Evolutionary conservation across 92 coral and sea anemone species (phyloP).

Genomic region (Phenganax stokvisi): DNA sequence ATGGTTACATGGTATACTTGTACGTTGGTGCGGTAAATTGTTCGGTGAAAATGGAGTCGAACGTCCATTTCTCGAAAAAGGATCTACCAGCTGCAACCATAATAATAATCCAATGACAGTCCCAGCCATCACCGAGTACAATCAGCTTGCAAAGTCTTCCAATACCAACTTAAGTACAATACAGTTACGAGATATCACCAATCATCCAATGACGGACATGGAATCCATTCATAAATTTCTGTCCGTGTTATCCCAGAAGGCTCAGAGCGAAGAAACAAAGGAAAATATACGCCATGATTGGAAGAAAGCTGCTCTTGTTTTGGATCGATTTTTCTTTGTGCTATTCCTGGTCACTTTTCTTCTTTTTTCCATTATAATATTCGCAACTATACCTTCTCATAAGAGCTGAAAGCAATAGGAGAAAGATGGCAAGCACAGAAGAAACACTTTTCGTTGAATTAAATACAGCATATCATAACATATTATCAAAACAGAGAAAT

Average conservation of each 20-base stretch:
- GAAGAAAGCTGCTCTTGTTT: constrained; percentile 27
- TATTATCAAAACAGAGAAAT: too few relatives aligned
- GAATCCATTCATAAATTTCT: constrained; percentile 29
- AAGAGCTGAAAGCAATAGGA: neutral
- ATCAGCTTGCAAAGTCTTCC: too few relatives aligned
- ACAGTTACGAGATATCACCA: constrained; percentile 28
- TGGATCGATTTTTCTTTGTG: constrained; percentile 38
- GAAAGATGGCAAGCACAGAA: neutral
- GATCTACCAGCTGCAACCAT: constrained; percentile 1
- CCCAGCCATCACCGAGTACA: neutral
- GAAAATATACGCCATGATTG: constrained; percentile 27
- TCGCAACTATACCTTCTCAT: constrained; percentile 1
- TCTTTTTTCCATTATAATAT: constrained; percentile 5
- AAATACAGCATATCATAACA: neutral
- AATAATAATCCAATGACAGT: constrained; percentile 13
- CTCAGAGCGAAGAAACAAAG: constrained; percentile 22
- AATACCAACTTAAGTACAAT: neutral
- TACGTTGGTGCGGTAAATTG: neutral
- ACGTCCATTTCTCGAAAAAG: neutral
- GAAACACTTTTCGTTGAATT: neutral
- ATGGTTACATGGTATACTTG: constrained; percentile 24
- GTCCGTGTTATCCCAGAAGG: constrained; percentile 17
- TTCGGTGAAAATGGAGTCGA: constrained; percentile 5
- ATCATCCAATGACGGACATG: constrained; percentile 2
- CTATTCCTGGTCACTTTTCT: constrained; percentile 18